phyloP scores from a whole-genome alignment of 1,140 invertebrate species.

The Pseudomyrmex pallidus region DNA sequence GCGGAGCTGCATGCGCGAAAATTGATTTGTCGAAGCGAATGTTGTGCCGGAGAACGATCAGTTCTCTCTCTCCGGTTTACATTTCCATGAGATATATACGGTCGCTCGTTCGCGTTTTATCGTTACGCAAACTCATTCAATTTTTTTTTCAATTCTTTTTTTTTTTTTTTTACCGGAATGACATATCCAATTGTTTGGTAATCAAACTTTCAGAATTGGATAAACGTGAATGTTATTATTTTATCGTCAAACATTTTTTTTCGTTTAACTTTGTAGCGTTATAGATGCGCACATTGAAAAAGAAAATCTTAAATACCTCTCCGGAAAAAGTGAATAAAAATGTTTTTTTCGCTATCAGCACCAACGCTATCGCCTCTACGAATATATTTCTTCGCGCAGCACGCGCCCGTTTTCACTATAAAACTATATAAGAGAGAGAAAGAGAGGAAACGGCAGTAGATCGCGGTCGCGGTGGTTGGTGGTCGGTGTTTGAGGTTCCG shows the following conservation, averaged over 20 bases:
- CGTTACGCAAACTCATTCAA: conserved; percentile 5
- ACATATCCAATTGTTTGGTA: conserved; percentile 5
- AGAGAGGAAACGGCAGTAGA: conserved; percentile 17
- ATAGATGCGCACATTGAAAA: not conserved
- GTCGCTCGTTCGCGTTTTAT: not conserved
- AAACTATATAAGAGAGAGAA: conserved; percentile 7
- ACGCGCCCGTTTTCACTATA: not conserved
- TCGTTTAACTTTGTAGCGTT: not conserved
- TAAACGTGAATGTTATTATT: not conserved
- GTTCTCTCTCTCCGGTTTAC: conserved; percentile 36
- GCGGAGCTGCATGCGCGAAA: conserved; percentile 26
- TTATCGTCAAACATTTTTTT: not conserved
- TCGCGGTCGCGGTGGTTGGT: conserved; percentile 41
- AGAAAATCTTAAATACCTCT: not conserved
- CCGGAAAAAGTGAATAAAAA: not conserved
- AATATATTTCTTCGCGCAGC: conserved; percentile 41
- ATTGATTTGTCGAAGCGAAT: conserved; percentile 61
- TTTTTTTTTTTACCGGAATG: not conserved
- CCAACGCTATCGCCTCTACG: not conserved
- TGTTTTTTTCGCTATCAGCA: not conserved
- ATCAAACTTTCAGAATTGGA: not conserved
- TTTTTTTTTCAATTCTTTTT: not conserved
- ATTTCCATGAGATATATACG: conserved; percentile 39
- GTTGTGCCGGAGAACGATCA: conserved; percentile 36
- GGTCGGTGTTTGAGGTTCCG: conserved; percentile 54